These are phyloP conservation scores for Philereme vetulata DNA, from an alignment of 2,888 invertebrate species.

Conservation along the genomic window DNA sequence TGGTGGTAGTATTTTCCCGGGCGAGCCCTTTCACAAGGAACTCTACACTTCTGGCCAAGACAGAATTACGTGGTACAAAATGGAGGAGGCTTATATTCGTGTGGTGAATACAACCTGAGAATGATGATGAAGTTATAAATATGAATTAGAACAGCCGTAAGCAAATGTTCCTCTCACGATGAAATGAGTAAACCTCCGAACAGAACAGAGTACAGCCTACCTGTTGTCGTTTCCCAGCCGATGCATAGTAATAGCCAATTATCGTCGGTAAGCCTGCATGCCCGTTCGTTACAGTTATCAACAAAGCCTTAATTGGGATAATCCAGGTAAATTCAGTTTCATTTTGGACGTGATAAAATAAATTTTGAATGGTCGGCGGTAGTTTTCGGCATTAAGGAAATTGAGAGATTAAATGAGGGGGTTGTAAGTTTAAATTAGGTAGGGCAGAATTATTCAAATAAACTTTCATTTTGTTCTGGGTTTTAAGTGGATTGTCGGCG, in stretches of 20 bases:
- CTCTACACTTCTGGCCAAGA: no score
- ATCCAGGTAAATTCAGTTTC: slow-evolving; percentile 38
- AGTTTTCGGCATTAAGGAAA: slow-evolving; percentile 31
- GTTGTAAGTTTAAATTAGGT: slow-evolving; percentile 32
- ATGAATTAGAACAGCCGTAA: no score
- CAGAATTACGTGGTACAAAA: no score
- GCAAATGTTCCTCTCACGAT: no score
- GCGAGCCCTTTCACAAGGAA: no score
- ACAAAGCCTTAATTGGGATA: slow-evolving; percentile 39
- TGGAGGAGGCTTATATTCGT: no score
- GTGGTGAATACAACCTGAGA: no score
- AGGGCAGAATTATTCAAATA: slow-evolving; percentile 28
- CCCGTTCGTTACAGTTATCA: slow-evolving; percentile 37
- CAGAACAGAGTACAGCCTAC: neutral
- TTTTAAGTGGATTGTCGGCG: slow-evolving; percentile 22
- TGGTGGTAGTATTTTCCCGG: no score
- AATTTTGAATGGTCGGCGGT: slow-evolving; percentile 30
- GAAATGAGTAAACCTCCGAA: neutral
- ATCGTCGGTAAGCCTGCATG: slow-evolving; percentile 22
- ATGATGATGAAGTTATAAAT: no score
- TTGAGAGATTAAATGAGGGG: slow-evolving; percentile 26
- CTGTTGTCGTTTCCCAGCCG: slow-evolving; percentile 22
- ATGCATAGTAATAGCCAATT: slow-evolving; percentile 43
- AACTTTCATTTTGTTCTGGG: slow-evolving; percentile 29
- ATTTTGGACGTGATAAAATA: slow-evolving; percentile 37